Evolutionary conservation across 2,888 invertebrate genomes (phyloP).

Genomic region (Tetramorium bicarinatum): DNA sequence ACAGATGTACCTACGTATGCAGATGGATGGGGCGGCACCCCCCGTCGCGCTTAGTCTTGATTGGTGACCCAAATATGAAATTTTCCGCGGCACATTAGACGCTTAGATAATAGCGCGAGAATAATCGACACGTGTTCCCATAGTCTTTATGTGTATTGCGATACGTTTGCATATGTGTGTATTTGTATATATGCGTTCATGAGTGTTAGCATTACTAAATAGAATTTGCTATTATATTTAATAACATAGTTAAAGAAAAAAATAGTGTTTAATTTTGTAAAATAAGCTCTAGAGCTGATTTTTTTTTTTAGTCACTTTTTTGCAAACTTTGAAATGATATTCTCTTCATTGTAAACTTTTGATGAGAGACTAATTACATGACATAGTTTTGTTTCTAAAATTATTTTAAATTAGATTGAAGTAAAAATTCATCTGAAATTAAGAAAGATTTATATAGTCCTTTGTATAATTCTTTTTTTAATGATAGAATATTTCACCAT

Average conservation of each 20-base stretch:
- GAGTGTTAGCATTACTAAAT: not conserved
- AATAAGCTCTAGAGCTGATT: not conserved
- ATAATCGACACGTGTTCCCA: conserved; percentile 18
- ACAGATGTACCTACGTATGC: conserved; percentile 77
- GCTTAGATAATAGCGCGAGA: conserved; percentile 17
- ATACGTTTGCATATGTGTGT: not conserved
- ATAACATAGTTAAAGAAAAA: not conserved
- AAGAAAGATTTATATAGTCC: not conserved
- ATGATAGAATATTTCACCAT: not conserved
- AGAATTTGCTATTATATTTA: not conserved
- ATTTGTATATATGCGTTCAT: not conserved
- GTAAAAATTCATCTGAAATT: not conserved
- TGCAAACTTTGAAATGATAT: not conserved
- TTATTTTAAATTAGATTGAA: not conserved
- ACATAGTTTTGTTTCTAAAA: not conserved
- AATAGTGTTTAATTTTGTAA: not conserved
- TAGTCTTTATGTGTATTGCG: not conserved
- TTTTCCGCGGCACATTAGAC: conserved; percentile 62
- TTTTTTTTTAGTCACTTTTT: not conserved
- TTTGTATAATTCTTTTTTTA: not conserved
- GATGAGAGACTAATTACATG: not conserved
- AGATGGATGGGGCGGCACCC: conserved; percentile 66
- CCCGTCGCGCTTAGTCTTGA: conserved; percentile 30
- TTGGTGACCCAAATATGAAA: conserved; percentile 76
- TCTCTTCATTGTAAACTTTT: not conserved